Evolutionary conservation across 2,888 invertebrate genomes (phyloP).

Genomic region (Coleophora flavipennella): DNA sequence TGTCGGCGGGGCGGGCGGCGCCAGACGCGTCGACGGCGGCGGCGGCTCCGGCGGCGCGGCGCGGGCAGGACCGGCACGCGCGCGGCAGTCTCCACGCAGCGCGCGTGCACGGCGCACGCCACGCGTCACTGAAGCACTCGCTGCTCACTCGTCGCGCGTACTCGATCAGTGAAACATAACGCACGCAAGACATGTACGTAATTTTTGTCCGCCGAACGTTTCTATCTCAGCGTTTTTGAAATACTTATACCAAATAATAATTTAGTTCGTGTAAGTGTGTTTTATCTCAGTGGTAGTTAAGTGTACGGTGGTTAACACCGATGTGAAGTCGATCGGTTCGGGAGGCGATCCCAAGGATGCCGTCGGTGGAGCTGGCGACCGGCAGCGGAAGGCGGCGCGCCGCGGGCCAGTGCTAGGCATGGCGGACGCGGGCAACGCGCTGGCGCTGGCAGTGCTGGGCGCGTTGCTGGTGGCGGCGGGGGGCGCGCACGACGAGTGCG

Average conservation of each 20-base stretch:
- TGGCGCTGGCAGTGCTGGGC: slow-evolving; percentile 26
- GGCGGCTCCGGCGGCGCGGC: not conserved
- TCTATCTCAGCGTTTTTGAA: slow-evolving; percentile 11
- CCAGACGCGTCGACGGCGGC: slow-evolving; percentile 2
- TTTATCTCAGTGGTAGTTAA: not conserved
- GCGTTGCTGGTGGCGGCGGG: slow-evolving; percentile 21
- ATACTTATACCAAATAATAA: slow-evolving; percentile 7
- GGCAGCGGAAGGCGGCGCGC: slow-evolving; percentile 66
- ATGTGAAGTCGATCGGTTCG: not conserved
- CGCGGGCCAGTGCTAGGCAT: slow-evolving; percentile 36
- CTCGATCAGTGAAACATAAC: no score
- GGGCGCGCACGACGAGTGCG: slow-evolving; percentile 13
- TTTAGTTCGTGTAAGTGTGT: not conserved
- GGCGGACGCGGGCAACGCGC: slow-evolving; percentile 69
- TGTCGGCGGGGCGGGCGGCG: slow-evolving; percentile 1
- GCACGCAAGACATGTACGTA: slow-evolving; percentile 2
- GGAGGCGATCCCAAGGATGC: not conserved
- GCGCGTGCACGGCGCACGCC: slow-evolving; percentile 6
- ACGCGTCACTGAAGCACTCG: slow-evolving; percentile 6
- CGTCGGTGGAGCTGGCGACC: slow-evolving; percentile 2
- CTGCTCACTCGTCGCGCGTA: no score
- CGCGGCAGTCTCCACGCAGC: slow-evolving; percentile 1
- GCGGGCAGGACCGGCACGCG: slow-evolving; percentile 5
- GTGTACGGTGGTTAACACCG: not conserved
- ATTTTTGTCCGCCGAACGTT: slow-evolving; percentile 9